A percentile compares a stretch with the other conserved stretches of the same genome.
These are phyloP conservation scores for Conomelus anceps DNA, from an alignment of 2,888 invertebrate species.

Conservation along the genomic window DNA sequence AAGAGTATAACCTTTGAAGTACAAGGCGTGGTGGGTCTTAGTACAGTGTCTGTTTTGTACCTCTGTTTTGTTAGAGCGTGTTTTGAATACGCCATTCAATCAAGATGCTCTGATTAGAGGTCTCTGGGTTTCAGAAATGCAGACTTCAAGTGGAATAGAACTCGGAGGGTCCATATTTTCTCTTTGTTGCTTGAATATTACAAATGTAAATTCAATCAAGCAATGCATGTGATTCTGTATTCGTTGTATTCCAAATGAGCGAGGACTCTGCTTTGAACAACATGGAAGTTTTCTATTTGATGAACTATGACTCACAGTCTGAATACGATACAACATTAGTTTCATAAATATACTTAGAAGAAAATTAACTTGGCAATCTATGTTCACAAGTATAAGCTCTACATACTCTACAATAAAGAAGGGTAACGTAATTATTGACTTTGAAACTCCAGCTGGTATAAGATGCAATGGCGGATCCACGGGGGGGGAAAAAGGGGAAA, in stretches of 20 bases:
- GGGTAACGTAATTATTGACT: no score
- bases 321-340: not conserved
- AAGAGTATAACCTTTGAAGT: not conserved
- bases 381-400: no score
- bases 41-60: no score
- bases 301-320: not conserved
- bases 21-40: not conserved
- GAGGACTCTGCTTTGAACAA: not conserved
- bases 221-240: not conserved
- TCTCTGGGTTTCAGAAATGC: not conserved
- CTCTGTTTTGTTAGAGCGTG: not conserved
- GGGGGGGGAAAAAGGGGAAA: no score
- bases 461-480: no score
- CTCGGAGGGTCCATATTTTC: not conserved
- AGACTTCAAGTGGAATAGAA: not conserved
- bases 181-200: not conserved
- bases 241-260: not conserved
- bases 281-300: not conserved
- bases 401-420: no score
- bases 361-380: no score
- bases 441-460: no score
- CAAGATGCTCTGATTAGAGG: not conserved
- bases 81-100: not conserved
- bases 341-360: no score
- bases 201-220: not conserved